phyloP scores from a whole-genome alignment of 2,797 vertebrate species.

The Crocidura indochinensis region DNA sequence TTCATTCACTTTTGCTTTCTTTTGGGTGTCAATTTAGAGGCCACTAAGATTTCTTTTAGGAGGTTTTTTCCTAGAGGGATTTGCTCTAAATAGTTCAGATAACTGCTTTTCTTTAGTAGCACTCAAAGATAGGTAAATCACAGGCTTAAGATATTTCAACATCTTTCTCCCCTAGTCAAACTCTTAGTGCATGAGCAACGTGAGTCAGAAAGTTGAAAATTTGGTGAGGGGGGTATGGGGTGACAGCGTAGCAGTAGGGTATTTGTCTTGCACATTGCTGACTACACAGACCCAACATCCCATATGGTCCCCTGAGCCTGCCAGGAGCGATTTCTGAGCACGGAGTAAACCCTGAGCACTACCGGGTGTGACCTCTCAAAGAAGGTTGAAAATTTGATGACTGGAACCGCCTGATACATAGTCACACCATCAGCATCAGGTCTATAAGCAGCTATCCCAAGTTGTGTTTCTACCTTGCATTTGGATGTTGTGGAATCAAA shows the following conservation, averaged over 20 bases:
- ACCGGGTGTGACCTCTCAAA: neutral
- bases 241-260: too few relatives aligned
- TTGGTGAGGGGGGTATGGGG: too few relatives aligned
- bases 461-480: conserved; percentile 14
- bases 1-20: conserved; percentile 5
- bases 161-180: neutral
- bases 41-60: conserved; percentile 47
- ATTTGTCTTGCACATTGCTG: too few relatives aligned
- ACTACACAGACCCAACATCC: too few relatives aligned
- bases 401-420: neutral
- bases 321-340: too few relatives aligned
- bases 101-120: conserved; percentile 5
- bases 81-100: conserved; percentile 21
- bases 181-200: conserved; percentile 23
- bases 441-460: neutral
- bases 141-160: neutral
- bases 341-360: too few relatives aligned
- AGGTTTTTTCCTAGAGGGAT: neutral
- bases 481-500: neutral
- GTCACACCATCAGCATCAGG: neutral
- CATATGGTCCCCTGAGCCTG: neutral
- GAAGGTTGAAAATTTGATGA: neutral
- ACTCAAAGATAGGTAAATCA: neutral
- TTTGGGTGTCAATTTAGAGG: neutral
- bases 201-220: neutral